Conservation (phyloP, 2,888 invertebrate genomes). For the Andrena bicolor region DNA sequence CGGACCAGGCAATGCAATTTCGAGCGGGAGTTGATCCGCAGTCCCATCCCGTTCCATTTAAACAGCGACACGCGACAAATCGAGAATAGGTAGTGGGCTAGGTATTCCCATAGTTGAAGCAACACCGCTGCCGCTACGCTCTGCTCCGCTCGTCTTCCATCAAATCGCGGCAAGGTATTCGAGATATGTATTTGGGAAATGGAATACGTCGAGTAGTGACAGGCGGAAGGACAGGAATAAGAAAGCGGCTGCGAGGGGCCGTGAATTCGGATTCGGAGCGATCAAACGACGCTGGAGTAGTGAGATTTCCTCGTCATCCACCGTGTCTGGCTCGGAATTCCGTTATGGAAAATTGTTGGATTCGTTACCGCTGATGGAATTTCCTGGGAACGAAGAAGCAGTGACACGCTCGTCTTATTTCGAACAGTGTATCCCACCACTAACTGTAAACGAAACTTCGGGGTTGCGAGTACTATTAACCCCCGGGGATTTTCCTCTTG, state of each 20-base stretch:
- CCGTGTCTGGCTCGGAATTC: not conserved
- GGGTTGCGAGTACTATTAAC: not conserved
- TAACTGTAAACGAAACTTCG: not conserved
- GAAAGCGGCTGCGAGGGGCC: constrained; percentile 1
- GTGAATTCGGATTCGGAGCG: constrained; percentile 7
- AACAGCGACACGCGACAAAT: not conserved
- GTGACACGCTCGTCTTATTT: not conserved
- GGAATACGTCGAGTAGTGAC: constrained; percentile 27
- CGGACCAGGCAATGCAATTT: not conserved
- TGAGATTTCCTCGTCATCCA: not conserved
- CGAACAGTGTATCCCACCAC: not conserved
- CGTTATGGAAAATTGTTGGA: too few species aligned
- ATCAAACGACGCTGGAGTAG: not conserved
- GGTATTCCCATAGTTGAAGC: not conserved
- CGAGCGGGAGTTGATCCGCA: not conserved
- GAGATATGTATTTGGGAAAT: constrained; percentile 45
- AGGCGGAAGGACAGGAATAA: constrained; percentile 15
- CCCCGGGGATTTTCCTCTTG: constrained; percentile 24
- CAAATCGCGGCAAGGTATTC: constrained; percentile 24
- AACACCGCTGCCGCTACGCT: not conserved
- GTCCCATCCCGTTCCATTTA: not conserved
- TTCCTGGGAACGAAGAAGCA: not conserved
- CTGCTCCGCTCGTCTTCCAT: not conserved
- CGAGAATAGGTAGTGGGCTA: not conserved
- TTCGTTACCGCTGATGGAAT: not conserved